These are phyloP conservation scores for Heliconius ismenius DNA, from an alignment of 2,888 invertebrate species.

Conservation along the genomic window DNA sequence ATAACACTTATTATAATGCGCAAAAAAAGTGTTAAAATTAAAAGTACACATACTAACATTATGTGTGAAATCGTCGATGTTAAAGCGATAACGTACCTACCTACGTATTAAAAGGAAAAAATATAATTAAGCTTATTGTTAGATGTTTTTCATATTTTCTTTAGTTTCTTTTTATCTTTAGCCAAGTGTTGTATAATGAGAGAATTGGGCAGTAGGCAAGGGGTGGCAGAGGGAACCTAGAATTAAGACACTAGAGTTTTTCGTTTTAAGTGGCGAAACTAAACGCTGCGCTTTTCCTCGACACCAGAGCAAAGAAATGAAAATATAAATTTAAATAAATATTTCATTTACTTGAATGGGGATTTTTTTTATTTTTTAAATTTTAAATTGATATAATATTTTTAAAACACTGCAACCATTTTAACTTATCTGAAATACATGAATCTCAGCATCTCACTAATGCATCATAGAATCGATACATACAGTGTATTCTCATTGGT, in stretches of 20 bases:
- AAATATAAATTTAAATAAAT: too few relatives aligned
- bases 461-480: slow-evolving; percentile 28
- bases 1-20: too few relatives aligned
- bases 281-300: too few relatives aligned
- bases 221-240: too few relatives aligned
- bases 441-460: neutral
- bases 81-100: neutral
- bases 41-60: neutral
- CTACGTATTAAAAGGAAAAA: neutral
- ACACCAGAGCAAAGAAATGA: too few relatives aligned
- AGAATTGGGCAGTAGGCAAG: too few relatives aligned
- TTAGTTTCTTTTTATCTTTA: neutral
- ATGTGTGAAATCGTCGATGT: neutral
- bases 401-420: neutral
- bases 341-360: too few relatives aligned
- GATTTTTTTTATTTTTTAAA: too few relatives aligned
- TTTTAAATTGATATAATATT: neutral
- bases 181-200: too few relatives aligned
- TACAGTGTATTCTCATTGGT: slow-evolving; percentile 54
- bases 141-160: neutral
- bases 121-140: neutral
- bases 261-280: too few relatives aligned
- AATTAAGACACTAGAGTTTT: too few relatives aligned
- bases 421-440: slow-evolving; percentile 5
- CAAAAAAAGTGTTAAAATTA: neutral